phyloP scores from a whole-genome alignment of 92 coral and sea anemone species.

The Porites rus region DNA sequence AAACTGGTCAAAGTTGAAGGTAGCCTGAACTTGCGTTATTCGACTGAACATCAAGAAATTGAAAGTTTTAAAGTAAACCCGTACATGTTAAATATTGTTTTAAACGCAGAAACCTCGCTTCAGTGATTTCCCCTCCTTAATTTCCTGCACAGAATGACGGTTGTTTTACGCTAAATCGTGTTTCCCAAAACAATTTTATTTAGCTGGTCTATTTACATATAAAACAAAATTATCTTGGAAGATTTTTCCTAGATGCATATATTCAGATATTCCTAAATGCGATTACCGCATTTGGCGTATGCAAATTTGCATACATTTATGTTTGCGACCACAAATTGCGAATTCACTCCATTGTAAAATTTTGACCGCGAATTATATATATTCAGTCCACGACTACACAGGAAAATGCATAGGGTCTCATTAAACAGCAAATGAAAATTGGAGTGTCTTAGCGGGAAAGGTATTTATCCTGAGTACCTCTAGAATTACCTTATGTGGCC shows the following conservation, averaged over 20 bases:
- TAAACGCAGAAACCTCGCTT: not conserved
- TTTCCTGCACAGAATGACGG: not conserved
- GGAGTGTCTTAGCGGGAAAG: not conserved
- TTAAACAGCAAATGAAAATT: not conserved
- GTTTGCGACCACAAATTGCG: not conserved
- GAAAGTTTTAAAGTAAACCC: not conserved
- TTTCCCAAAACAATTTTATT: slow-evolving; percentile 9
- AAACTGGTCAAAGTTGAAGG: not conserved
- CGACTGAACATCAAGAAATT: not conserved
- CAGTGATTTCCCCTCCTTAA: not conserved
- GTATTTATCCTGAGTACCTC: not conserved
- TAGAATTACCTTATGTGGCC: not conserved
- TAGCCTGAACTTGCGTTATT: not conserved
- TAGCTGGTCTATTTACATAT: not conserved
- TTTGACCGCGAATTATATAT: not conserved
- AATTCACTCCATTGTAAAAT: not conserved
- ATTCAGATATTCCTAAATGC: not conserved
- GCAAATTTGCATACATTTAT: slow-evolving; percentile 7
- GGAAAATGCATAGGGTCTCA: not conserved
- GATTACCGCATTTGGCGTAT: not conserved
- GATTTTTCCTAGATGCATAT: not conserved
- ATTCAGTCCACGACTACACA: not conserved
- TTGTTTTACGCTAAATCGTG: not conserved
- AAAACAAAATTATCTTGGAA: not conserved
- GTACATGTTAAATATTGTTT: not conserved